Evolutionary conservation across 2,113 vertebrate genomes (phyloP), one percentile per base, ranked within the genome.

Genomic region (Riparia riparia): DNA sequence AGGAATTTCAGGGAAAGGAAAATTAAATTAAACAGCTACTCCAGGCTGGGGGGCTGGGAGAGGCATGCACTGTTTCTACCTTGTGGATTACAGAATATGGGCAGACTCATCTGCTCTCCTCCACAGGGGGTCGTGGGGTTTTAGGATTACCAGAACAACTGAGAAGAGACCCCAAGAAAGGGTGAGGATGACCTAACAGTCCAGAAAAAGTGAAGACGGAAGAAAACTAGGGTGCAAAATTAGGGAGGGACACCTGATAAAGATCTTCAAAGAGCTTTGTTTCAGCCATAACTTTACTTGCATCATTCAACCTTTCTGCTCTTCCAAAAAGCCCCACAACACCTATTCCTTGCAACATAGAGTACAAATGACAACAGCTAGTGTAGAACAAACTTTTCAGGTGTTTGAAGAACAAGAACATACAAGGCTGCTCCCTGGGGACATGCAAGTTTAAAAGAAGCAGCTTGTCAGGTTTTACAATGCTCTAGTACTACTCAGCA

Each of bases 1-100:
- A 42, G 28, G 39, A 60, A 66, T 87, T 93, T 87, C 86, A 58
- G 73, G 37, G 78, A 85, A 86, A 93, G 63, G 68, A 44, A 89
- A 88, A 65, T 66, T 7, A 80, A 93, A 77, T 47, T 4, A 65
- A 94, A 54, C 17, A 91, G 34, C 65, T 64, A 39, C 31, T 70
- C 14, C 32, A 50, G 69, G 32, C 47, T 44, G 45, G 7, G 41
- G 20, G 12, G 2, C 1, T 50, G 22, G 22, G 42, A 37, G 34
- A 78, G 51, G 34, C 0, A 1, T 17, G 24, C 25, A 15, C 16
- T 56, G 11, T 54, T 95, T 64, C 7, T 68, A 3, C 56, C 9
- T 82, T 14, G 9, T 2, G 22, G 41, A 14, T 82, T n/a, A 64
- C 17, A 57, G 28, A 70, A 61, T 31, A 12, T 3, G 17, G 26